A percentile compares a stretch with the other conserved stretches of the same genome.
Conservation (phyloP, 2,888 invertebrate genomes). For the Eupithecia vulgata region DNA sequence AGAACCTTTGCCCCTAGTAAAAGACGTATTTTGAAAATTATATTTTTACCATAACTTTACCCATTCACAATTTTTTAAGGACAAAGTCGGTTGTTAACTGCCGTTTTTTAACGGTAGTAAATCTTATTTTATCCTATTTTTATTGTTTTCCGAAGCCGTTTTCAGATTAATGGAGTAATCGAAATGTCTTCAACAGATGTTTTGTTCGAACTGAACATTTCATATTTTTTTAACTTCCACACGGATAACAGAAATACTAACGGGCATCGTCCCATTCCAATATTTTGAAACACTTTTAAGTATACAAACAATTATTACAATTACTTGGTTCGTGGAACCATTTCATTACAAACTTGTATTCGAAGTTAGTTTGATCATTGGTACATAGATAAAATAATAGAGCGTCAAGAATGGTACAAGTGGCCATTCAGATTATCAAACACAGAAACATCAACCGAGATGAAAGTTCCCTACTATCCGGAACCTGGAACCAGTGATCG, state of each 20-base stretch:
- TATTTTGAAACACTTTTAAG: background rate
- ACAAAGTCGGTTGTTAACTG: background rate
- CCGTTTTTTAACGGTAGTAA: background rate
- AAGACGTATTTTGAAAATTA: background rate
- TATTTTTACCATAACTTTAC: background rate
- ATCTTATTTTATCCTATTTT: background rate
- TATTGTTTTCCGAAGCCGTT: slow-evolving; percentile 19
- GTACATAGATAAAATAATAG: no score
- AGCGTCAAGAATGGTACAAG: no score
- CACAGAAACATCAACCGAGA: no score
- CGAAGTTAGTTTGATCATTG: background rate
- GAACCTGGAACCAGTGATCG: no score
- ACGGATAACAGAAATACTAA: background rate
- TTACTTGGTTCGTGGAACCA: background rate
- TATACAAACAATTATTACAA: background rate
- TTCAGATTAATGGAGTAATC: slow-evolving; percentile 13
- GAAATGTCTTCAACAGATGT: slow-evolving; percentile 19
- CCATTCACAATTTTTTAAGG: background rate
- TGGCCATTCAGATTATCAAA: no score
- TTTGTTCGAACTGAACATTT: background rate
- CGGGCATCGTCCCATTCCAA: background rate
- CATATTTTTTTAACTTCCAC: background rate
- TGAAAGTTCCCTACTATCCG: no score
- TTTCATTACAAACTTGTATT: background rate
- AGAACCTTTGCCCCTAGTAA: no score